Base-by-base conservation (phyloP, 1,140 invertebrate species). In the Mya arenaria region DNA sequence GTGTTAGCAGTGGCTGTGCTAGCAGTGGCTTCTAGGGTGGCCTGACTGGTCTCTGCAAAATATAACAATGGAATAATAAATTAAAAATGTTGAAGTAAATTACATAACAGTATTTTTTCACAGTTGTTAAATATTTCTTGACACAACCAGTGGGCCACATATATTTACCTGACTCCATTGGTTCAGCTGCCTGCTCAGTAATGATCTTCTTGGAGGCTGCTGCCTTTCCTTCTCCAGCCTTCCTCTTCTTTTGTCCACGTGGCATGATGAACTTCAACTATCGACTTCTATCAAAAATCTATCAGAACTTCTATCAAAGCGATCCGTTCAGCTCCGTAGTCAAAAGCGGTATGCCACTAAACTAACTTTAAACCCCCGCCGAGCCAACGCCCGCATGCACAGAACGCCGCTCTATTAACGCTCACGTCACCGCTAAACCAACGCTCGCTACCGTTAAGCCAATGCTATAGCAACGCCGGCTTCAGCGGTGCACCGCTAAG, bases 81-180 rank as follows among this genome's bases (percentile, higher is more conserved):
- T 48, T 48, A 48, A 48, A 48, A 48, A 48, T 48, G 44, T 48
- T 48, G 10, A 48, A 48, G 44, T 48, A 48, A 48, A 48, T 13
- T 48, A 48, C 44, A 48, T 48, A 48, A 48, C 44, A n/a, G n/a
- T n/a, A n/a, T n/a, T n/a, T n/a, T n/a, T n/a, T n/a, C n/a, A n/a
- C n/a, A n/a, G n/a, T n/a, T n/a, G n/a, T n/a, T n/a, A n/a, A n/a
- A n/a, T n/a, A n/a, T n/a, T n/a, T n/a, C 60, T 28, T 63, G 30
- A 63, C 62, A 63, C 6, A 23, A 28, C 36, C 30, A 28, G 63
- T 36, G 63, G 63, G 34, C 63, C 63, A 66, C 66, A 69, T 69
- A 69, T 69, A 69, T 69, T 69, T 69, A 69, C 66, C 66, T 48
- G 66, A 69, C 66, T 69, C 39, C 62, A 36, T 65, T 65, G 62